Percentiles rank a stretch among this genome's conserved stretches.
Conservation (phyloP, 2,797 vertebrate species). For the Amblyraja radiata region DNA sequence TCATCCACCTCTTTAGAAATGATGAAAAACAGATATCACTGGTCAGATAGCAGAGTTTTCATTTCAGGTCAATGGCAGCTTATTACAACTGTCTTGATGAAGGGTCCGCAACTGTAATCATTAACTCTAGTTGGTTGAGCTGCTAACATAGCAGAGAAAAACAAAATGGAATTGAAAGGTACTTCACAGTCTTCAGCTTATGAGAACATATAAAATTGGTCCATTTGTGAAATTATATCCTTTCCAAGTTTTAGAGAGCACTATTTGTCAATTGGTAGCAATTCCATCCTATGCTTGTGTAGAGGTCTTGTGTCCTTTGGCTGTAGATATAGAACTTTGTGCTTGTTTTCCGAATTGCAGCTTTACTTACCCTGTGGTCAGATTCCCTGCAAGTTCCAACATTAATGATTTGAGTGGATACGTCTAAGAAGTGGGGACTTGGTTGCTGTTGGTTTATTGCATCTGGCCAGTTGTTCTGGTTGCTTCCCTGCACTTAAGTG, state of each 20-base stretch:
- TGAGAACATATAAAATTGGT: background rate
- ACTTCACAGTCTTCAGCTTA: background rate
- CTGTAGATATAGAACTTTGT: background rate
- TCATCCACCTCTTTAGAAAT: too few species aligned
- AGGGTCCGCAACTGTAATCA: too few species aligned
- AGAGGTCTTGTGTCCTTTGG: background rate
- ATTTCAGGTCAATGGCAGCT: too few species aligned
- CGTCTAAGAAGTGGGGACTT: background rate
- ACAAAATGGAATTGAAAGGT: background rate
- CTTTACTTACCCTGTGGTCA: slow-evolving; percentile 30
- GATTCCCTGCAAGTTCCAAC: background rate
- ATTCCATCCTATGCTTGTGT: background rate
- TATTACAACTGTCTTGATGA: too few species aligned
- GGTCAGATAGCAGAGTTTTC: too few species aligned
- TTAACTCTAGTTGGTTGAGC: too few species aligned
- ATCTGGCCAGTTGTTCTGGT: slow-evolving; percentile 12
- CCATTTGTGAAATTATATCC: background rate
- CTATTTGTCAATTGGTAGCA: background rate
- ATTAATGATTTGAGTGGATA: background rate
- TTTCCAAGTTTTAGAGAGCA: background rate
- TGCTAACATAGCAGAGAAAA: background rate
- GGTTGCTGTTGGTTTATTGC: background rate
- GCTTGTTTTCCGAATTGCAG: background rate
- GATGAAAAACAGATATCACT: too few species aligned
- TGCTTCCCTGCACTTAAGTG: background rate